phyloP scores from a whole-genome alignment of 2,888 invertebrate species.

The Galerucella nymphaeae region DNA sequence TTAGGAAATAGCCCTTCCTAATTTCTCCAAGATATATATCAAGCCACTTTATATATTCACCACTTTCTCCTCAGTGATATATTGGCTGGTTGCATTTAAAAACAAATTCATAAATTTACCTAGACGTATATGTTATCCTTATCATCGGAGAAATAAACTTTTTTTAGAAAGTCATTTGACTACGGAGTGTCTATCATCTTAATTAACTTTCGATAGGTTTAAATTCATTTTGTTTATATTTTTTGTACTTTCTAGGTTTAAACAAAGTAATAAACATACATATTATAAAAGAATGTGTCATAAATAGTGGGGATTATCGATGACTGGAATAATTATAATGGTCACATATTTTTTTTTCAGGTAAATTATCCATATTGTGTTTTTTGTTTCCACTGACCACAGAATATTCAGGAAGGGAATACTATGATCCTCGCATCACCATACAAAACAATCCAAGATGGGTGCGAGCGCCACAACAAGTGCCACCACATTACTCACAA shows the following conservation, averaged over 20 bases:
- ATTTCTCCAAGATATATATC: not conserved
- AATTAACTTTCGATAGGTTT: slow-evolving; percentile 13
- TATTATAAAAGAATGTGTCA: not conserved
- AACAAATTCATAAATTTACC: not conserved
- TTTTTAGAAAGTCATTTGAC: not conserved
- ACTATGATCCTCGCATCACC: slow-evolving; percentile 53
- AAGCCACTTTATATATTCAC: not conserved
- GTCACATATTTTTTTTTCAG: slow-evolving; percentile 51
- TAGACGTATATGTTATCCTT: not conserved
- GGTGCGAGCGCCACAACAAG: slow-evolving; percentile 53
- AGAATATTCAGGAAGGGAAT: slow-evolving; percentile 47
- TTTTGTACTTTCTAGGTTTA: slow-evolving; percentile 4
- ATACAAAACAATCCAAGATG: slow-evolving; percentile 50
- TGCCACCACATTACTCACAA: slow-evolving; percentile 9
- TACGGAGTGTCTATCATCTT: not conserved
- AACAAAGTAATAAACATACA: not conserved
- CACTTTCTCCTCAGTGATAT: not conserved
- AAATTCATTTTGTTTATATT: not conserved
- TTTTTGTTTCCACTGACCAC: slow-evolving; percentile 49
- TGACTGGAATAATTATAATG: too few relatives aligned
- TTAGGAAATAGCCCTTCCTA: not conserved
- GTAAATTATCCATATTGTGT: slow-evolving; percentile 50
- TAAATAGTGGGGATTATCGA: not conserved
- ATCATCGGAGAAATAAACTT: not conserved
- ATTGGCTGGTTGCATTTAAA: slow-evolving; percentile 1